Evolutionary conservation across 30 jellyfish, hydroid and myxozoan species (phyloP), one percentile per base, ranked within the genome.

Genomic region (Cassiopea xamachana): DNA sequence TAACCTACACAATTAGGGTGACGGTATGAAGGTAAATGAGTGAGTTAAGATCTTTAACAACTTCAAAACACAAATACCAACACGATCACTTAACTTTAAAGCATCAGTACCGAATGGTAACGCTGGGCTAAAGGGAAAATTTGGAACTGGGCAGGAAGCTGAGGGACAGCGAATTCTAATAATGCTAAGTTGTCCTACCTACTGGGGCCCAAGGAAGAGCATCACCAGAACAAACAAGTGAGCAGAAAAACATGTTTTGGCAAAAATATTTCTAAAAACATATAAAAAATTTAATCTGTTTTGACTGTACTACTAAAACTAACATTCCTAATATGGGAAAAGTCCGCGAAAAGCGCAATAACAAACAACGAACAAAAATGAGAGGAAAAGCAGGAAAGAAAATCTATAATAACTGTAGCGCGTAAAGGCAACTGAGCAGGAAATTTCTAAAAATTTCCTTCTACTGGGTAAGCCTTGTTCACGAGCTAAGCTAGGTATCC

Each of bases 251-350:
- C 74, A 64, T 64, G 74, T 64, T 64, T 4, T 64, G 74, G 43
- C 74, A 17, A 16, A 64, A 73, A 73, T 19, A 73, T 47, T 73
- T 73, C 61, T 18, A 15, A 13, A 64, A 64, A 13, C 43, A 14
- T 4, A 4, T 2, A 13, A 7, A 64, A 2, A 64, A 17, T 0
- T 14, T 64, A 64, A 64, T 49, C 46, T 75, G 69, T 75, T 75
- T 75, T 39, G 84, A 39, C 84, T 75, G 46, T 1, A 39, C 14
- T 39, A 17, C 17, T 46, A 46, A 44, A 69, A 39, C n/a, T 59
- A 2, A 75, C 8, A 75, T 75, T 75, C 69, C 69, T 45, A 44
- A 55, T 16, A 73, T 18, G 61, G 81, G 74, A 64, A 64, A 64
- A 64, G 74, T 4, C 15, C 2, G 74, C 6, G 19, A 64, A 64